Evolutionary conservation across 2,113 vertebrate genomes (phyloP), one percentile per base, ranked within the genome.

Genomic region (Amblyopsis rosae): DNA sequence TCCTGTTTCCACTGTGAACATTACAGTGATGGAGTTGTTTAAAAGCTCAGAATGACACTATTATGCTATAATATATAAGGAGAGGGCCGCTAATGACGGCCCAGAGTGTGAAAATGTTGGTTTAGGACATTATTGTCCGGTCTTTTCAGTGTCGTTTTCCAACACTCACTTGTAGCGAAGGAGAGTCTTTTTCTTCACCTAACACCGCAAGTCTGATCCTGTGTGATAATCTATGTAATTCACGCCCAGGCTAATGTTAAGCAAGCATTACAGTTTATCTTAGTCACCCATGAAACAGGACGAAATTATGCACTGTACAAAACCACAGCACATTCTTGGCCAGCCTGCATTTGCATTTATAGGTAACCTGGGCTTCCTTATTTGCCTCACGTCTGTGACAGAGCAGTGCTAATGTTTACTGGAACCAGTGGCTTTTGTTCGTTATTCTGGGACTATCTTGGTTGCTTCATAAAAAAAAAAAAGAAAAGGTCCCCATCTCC

Each of bases 221-320:
- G 56, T 65, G 55, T 66, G 66, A 58, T 55, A 61, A 12, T 70
- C 54, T 56, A 26, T 56, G 61, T 76, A 60, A 67, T 67, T 58
- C 45, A 67, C 51, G 4, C 56, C 62, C 49, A 73, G 59, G 69
- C 68, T 70, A 60, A 76, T 68, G 76, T 86, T 71, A 70, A 75
- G 63, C 59, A 77, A 84, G 65, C 73, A 85, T 76, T 81, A 77
- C 58, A 73, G 73, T 81, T 80, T 75, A 78, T 72, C 65, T 75
- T 68, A 83, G 73, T 73, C 84, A 72, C 75, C 68, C 53, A 50
- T 74, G 65, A 78, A 78, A 81, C 72, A 50, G 70, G 59, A 68
- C 47, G 64, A 71, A 83, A 84, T 89, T 84, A 83, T 65, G 81
- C 45, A 69, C 59, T 75, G 68, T 67, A 80, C 41, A 76, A 70